A percentile compares a stretch with the other conserved stretches of the same genome.
These are phyloP conservation scores for Aptenodytes forsteri DNA, from an alignment of 2,113 vertebrate species.

Conservation along the genomic window DNA sequence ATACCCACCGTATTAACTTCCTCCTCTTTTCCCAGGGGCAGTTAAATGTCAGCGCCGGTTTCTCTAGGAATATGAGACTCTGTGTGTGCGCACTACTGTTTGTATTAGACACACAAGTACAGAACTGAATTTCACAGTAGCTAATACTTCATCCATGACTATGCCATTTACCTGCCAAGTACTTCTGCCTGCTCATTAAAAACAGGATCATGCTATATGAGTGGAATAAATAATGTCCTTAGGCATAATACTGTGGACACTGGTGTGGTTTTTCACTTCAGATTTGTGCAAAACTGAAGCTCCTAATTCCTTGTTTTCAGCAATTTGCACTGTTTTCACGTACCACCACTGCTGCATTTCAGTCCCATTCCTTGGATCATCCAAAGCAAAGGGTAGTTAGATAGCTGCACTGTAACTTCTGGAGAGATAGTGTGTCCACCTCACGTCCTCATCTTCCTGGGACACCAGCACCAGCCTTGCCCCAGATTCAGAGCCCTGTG, in stretches of 20 bases:
- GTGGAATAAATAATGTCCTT: neutral
- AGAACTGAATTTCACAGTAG: constrained; percentile 25
- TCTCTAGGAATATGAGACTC: neutral
- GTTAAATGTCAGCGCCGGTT: neutral
- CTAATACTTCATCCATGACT: constrained; percentile 12
- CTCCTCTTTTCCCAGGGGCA: neutral
- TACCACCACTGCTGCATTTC: neutral
- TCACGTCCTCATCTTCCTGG: neutral
- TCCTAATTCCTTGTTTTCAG: neutral
- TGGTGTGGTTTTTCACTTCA: neutral
- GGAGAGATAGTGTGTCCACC: fast-evolving
- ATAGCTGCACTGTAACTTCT: neutral
- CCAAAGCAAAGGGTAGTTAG: neutral
- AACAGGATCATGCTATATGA: neutral
- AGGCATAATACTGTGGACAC: neutral
- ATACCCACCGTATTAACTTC: neutral
- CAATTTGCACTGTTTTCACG: neutral
- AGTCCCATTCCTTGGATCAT: neutral
- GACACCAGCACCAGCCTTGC: neutral
- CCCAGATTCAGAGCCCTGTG: neutral
- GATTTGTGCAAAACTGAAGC: neutral
- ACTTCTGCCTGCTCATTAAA: constrained; percentile 27
- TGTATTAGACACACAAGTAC: neutral
- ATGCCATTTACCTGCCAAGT: neutral
- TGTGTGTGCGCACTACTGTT: neutral